Evolutionary conservation across 1,140 invertebrate species (phyloP).

Genomic region (Drosophila bocki): DNA sequence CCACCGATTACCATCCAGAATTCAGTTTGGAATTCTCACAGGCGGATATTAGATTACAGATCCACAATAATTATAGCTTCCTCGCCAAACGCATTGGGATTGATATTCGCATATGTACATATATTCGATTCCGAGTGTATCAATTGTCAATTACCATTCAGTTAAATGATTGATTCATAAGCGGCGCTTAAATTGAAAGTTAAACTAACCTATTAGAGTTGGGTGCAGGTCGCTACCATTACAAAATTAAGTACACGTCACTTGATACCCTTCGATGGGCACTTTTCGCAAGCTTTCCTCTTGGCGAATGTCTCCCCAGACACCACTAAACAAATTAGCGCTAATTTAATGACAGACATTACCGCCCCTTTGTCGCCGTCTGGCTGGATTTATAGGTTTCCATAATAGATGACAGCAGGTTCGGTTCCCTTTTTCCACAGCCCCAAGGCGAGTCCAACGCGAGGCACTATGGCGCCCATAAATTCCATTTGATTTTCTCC

Average conservation of each 20-base stretch:
- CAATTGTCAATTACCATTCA: constrained; percentile 35
- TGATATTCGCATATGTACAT: constrained; percentile 11
- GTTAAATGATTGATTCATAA: constrained; percentile 42
- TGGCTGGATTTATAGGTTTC: constrained; percentile 67
- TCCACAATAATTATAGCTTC: constrained; percentile 60
- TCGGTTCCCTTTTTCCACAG: constrained; percentile 18
- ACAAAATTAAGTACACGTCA: constrained; percentile 43
- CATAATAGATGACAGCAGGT: constrained; percentile 51
- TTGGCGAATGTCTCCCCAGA: constrained; percentile 72
- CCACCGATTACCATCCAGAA: constrained; percentile 2
- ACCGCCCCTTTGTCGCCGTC: constrained; percentile 52
- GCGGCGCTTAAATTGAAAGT: too few species aligned
- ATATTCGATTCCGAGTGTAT: constrained; percentile 15
- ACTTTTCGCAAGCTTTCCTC: constrained; percentile 47
- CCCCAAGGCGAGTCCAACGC: constrained; percentile 22
- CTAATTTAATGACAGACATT: constrained; percentile 81
- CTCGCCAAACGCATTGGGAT: constrained; percentile 35
- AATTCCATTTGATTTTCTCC: constrained; percentile 70
- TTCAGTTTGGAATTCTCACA: constrained; percentile 24
- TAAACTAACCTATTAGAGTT: constrained; percentile 9
- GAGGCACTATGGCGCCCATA: constrained; percentile 55
- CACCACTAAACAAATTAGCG: constrained; percentile 83
- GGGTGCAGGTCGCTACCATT: neutral
- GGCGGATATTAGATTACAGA: constrained; percentile 72
- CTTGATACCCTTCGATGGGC: constrained; percentile 34